Base-by-base conservation (phyloP, 2,888 invertebrate genomes). In the Heteromurus nitidus region DNA sequence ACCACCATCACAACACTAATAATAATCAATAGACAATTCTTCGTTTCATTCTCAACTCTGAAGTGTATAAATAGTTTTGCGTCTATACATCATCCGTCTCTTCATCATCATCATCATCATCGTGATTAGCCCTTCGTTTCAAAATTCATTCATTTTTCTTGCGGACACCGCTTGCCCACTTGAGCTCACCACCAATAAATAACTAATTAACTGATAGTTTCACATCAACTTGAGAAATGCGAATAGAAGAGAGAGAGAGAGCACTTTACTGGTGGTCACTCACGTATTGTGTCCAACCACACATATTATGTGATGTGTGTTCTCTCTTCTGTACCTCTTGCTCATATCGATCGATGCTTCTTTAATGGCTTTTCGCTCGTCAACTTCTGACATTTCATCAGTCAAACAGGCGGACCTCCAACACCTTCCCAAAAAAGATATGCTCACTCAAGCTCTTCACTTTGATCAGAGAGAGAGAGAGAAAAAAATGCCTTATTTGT, bases 321-420 rank as follows among this genome's bases (percentile, higher is more conserved):
- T n/a, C n/a, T n/a, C n/a, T n/a, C n/a, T n/a, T n/a, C n/a, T n/a
- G n/a, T n/a, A n/a, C n/a, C n/a, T n/a, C n/a, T n/a, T n/a, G n/a
- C n/a, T n/a, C 50, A 73, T 64, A 73, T 64, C 64, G 47, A 64
- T 58, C 28, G 26, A 9, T 58, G 20, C 16, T 58, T 47, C 64
- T 64, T 69, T 80, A 72, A 80, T 80, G 72, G 79, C 55, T 79
- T 50, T 80, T 72, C 55, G 64, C 72, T 72, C 79, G 72, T 80
- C 79, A 80, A 80, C 72, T 72, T 72, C 75, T 85, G 85, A 84
- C 85, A 82, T 85, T 85, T 80, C 85, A 85, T 84, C 85, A 82
- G 82, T 85, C 85, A 85, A 81, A 82, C 82, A 82, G 85, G 85
- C 83, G 85, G 85, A 83, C 80, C 83, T 82, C 85, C 82, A 79